Evolutionary conservation across 2,797 vertebrate species (phyloP).

Genomic region (Eulemur mongoz): DNA sequence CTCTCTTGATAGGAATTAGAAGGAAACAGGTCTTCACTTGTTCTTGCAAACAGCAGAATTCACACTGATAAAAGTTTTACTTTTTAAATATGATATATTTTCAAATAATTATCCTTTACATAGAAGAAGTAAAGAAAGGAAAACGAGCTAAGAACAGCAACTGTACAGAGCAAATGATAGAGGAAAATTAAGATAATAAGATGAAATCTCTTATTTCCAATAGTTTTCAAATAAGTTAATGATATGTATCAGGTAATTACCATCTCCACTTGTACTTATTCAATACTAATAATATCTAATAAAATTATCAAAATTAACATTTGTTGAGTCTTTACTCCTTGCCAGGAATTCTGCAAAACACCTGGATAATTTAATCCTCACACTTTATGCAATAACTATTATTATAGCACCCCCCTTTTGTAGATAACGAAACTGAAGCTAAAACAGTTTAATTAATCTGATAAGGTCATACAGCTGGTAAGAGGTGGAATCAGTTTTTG

Average conservation of each 20-base stretch:
- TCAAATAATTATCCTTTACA: neutral
- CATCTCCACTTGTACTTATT: neutral
- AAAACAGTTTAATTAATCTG: neutral
- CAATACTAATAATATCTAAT: neutral
- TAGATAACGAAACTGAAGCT: neutral
- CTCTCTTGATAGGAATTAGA: neutral
- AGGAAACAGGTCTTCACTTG: neutral
- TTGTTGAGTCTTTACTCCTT: neutral
- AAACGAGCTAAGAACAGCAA: neutral
- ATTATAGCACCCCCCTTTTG: neutral
- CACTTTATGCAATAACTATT: neutral
- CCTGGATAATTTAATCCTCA: neutral
- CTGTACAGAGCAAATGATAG: neutral
- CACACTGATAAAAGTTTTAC: neutral
- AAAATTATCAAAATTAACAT: neutral
- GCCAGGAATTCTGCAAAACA: neutral
- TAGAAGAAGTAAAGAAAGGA: neutral
- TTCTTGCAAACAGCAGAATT: neutral
- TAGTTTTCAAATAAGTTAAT: constrained; percentile 1
- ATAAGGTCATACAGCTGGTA: neutral
- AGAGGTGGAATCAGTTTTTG: neutral
- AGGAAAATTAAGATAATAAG: constrained; percentile 17
- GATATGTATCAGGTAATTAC: neutral
- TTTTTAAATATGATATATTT: constrained; percentile 41
- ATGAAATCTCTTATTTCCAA: neutral